Evolutionary conservation across 1,140 invertebrate species (phyloP), one percentile per base, ranked within the genome.

Genomic region (Temnothorax nylanderi): DNA sequence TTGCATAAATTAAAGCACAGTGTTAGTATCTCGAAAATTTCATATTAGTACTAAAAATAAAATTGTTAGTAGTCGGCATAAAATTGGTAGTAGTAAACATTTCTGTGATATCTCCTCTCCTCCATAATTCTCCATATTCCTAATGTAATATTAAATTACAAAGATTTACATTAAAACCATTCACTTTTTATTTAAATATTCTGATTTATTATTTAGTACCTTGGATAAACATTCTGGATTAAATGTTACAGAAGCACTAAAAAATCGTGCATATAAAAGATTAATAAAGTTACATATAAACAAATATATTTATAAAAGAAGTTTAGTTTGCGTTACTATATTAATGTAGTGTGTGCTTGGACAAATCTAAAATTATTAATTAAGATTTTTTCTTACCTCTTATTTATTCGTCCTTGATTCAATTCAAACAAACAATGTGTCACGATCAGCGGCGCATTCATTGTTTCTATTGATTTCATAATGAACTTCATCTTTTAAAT

Each of bases 101-200:
- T 54, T 51, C 37, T 37, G 3, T 34, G 16, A 85, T 10, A 75
- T 75, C 1, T 88, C 37, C n/a, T 91, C 92, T n/a, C 67, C 47
- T 18, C 3, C 86, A 1, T 32, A 92, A 0, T 87, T 44, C 37
- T 87, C 88, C 7, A 34, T 65, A 65, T 65, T 44, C 4, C 37
- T 67, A 11, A 67, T 21, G 4, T 44, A 67, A 44, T 34, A 32
- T 89, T 7, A 60, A 90, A 34, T 51, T 91, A 6, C 85, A 88
- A 8, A 84, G 6, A 41, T 41, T 41, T 41, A 41, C 2, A 49
- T 49, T 71, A 49, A 49, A 49, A 71, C 0, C 32, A 71, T 49
- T 71, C 7, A 69, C 7, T 49, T 49, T 69, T 71, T 49, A 18
- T 69, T 26, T 0, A 32, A 32, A 49, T 71, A 49, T 18, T 64